Evolutionary conservation across 2,888 invertebrate genomes (phyloP).

Genomic region (Brassicogethes aeneus): DNA sequence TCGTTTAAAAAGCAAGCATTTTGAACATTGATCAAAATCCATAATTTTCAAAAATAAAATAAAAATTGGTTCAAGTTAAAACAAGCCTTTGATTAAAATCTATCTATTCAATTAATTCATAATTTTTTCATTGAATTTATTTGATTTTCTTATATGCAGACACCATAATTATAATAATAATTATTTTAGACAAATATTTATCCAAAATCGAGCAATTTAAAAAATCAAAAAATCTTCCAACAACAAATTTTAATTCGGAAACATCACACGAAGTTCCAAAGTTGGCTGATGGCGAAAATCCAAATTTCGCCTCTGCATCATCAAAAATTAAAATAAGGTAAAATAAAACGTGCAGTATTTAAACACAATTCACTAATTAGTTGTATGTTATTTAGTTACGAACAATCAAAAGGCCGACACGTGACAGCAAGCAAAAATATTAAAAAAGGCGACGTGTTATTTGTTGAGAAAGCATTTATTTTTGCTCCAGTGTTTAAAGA

Average conservation of each 20-base stretch:
- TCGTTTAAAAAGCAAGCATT: no score
- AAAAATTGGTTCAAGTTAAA: no score
- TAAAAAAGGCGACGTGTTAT: constrained; percentile 60
- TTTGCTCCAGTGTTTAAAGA: constrained; percentile 59
- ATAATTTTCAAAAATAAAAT: no score
- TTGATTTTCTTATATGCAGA: no score
- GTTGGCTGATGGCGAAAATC: constrained; percentile 43
- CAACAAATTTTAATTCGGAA: constrained; percentile 14
- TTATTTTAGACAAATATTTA: constrained; percentile 27
- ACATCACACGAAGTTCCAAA: constrained; percentile 36
- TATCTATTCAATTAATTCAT: no score
- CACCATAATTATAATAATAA: background rate
- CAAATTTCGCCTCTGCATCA: constrained; percentile 47
- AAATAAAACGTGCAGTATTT: constrained; percentile 6
- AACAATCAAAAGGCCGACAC: constrained; percentile 53
- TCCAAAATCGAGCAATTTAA: constrained; percentile 29
- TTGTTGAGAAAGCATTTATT: constrained; percentile 72
- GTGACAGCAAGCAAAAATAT: constrained; percentile 53
- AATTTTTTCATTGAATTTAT: no score
- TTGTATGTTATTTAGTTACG: constrained; percentile 38
- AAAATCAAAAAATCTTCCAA: constrained; percentile 17
- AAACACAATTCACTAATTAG: constrained; percentile 2
- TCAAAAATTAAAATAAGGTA: constrained; percentile 43
- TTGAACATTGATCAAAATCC: no score
- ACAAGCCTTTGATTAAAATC: no score